Evolutionary conservation across 1,140 invertebrate genomes (phyloP), one percentile per base, ranked within the genome.

Genomic region (Oryctes rhinoceros): DNA sequence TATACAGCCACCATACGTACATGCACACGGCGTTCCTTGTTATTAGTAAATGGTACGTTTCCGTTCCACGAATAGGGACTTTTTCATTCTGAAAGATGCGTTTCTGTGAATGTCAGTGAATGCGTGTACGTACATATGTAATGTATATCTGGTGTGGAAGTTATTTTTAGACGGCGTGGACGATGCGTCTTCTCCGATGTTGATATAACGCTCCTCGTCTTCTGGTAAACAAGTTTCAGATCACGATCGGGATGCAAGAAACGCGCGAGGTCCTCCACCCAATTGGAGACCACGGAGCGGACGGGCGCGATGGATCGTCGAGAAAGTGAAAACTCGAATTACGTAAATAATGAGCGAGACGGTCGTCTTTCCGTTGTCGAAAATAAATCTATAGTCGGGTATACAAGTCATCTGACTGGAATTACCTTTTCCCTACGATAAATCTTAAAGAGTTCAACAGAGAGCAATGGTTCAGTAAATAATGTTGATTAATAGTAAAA

Each of bases 1-100:
- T 71, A 15, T 35, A 71, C 20, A 24, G 65, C 6, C 18, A 71
- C 53, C 53, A 71, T 71, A 71, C 65, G n/a, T 59, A 44, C 39
- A 18, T 37, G 35, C 24, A 71, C 35, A 71, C 20, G 7, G 65
- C 65, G 24, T 71, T 30, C 35, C 65, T 71, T 71, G 65, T 71
- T 71, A 71, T 71, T 71, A 71, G 65, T 71, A 71, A 71, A 71
- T 71, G 65, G 65, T 71, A 71, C 65, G 65, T 71, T 71, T 71
- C 65, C 65, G 65, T 71, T 71, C 65, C 65, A 71, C 65, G 65
- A 71, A 71, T 71, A 71, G 65, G 65, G 65, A 71, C 65, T 71
- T 71, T 71, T 71, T 71, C 18, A 71, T 71, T 71, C 65, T 71
- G 65, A 71, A 71, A 71, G 65, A 71, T 71, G 65, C 65, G 53